Base-by-base conservation (phyloP, 92 coral and sea anemone genomes). In the Epizoanthus stellaris region DNA sequence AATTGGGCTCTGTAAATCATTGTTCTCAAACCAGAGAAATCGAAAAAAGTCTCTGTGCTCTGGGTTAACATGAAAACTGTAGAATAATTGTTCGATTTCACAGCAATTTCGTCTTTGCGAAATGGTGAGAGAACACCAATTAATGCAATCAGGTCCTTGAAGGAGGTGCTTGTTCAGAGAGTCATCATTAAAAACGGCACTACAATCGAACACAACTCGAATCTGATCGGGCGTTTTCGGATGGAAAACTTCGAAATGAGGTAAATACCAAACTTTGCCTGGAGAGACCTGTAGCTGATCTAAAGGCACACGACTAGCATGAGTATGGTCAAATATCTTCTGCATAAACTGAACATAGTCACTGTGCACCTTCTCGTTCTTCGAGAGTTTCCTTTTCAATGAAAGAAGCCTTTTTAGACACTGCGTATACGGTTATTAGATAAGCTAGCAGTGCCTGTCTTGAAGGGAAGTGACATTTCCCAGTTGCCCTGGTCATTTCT, bases 381-480 rank as follows among this genome's bases (percentile, higher is more conserved):
- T 30, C 13, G 64, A 74, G 56, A 87, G 88, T 11, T 85, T 91
- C 10, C 88, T 60, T 45, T 91, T 91, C 3, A 88, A 60, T 49
- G 88, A 79, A 2, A 89, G 84, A 15, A 89, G 82, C 20, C 95
- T 65, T 56, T 82, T 81, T 14, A 52, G 58, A 61, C 94, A 89
- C 9, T n/a, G n/a, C 85, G 92, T 13, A 70, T 81, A 5, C 84
- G 61, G 36, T 93, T 87, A 86, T 93, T 87, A 2, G 91, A 92
- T 0, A 87, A 58, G 9, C 3, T 15, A 60, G 82, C 84, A 54
- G 76, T 30, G 62, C 88, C 90, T 13, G 86, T 72, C 62, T 81
- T 91, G 59, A 93, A 88, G 6, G 93, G 93, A 4, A 91, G 89
- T 10, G 96, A 91, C 88, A 84, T 79, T 67, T 93, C 94, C 91